Conservation (phyloP, 2,888 invertebrate genomes). For the Cinara cedri region DNA sequence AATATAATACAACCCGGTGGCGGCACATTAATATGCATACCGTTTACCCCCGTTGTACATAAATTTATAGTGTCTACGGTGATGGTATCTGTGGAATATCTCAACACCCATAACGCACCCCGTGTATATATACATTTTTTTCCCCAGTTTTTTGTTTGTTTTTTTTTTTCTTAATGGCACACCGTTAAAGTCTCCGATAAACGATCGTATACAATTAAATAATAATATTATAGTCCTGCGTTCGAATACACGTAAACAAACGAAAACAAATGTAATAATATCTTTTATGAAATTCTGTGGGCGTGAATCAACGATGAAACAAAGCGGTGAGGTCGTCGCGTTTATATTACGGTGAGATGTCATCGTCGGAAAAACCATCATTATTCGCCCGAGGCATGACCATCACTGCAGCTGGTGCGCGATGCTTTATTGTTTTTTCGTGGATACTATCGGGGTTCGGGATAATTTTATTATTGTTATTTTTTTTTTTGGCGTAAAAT, state of each 20-base stretch:
- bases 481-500: too few species aligned
- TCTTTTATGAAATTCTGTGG: neutral
- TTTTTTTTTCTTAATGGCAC: too few species aligned
- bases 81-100: conserved; percentile 45
- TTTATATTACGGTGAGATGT: neutral
- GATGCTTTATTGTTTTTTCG: conserved; percentile 3
- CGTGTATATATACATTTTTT: neutral
- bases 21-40: conserved; percentile 44
- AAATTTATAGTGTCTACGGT: conserved; percentile 37
- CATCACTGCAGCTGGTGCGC: too few species aligned
- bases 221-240: neutral
- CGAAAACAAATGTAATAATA: neutral
- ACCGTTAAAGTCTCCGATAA: too few species aligned
- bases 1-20: neutral
- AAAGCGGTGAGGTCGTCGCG: neutral
- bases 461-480: too few species aligned
- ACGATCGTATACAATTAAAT: too few species aligned
- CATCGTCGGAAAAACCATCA: neutral
- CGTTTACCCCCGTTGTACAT: conserved; percentile 43
- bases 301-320: neutral
- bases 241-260: neutral
- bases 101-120: conserved; percentile 41
- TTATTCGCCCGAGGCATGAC: too few species aligned
- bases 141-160: too few species aligned
- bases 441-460: neutral